Evolutionary conservation across 2,888 invertebrate genomes (phyloP).

Genomic region (Agonopterix alstromeriana): DNA sequence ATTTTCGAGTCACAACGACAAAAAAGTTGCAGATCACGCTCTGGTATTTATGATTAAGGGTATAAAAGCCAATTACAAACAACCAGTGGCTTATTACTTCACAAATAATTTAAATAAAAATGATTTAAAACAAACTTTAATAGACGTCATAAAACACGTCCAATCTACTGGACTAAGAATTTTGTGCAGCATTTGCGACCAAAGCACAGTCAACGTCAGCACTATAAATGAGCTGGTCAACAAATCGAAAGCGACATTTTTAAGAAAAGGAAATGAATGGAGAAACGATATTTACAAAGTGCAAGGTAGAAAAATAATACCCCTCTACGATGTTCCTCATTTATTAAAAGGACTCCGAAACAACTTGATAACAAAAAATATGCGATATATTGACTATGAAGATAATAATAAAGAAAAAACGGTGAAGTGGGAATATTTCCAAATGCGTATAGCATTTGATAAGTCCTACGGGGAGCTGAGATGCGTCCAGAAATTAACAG

Average conservation of each 20-base stretch:
- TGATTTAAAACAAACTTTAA: background rate
- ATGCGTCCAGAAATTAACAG: constrained; percentile 17
- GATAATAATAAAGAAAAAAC: constrained; percentile 12
- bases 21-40: constrained; percentile 12
- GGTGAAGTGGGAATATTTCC: constrained; percentile 21
- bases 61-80: constrained; percentile 1
- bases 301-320: background rate
- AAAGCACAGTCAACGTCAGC: background rate
- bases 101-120: background rate
- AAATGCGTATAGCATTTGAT: constrained; percentile 16
- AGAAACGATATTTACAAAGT: background rate
- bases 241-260: background rate
- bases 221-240: background rate
- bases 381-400: constrained; percentile 4
- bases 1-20: background rate
- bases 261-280: background rate
- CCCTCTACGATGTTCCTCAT: background rate
- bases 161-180: background rate
- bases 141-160: background rate
- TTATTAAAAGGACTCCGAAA: constrained; percentile 5
- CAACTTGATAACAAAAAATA: constrained; percentile 15
- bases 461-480: constrained; percentile 16
- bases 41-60: constrained; percentile 11
- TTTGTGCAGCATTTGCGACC: background rate
- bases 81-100: constrained; percentile 6